Evolutionary conservation across 2,113 vertebrate species (phyloP), one percentile per base, ranked within the genome.

Genomic region (Xiphophorus maculatus): DNA sequence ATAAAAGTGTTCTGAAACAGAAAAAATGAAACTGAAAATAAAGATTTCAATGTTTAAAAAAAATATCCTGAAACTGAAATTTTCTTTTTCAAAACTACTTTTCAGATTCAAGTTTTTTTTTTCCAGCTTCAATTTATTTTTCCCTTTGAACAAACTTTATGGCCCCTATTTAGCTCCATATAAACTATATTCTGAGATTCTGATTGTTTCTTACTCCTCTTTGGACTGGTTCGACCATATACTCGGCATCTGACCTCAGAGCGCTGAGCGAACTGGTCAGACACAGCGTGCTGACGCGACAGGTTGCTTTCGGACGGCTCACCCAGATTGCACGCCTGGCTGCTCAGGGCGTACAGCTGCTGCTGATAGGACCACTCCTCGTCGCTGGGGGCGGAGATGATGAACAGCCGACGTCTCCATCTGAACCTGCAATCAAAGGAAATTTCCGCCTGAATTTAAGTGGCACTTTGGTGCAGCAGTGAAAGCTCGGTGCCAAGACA

Each of bases 281-380:
- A 10, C 28, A n/a, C 40, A 58, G 44, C 12, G 6, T 8, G 29
- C 27, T 28, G 29, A 29, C 58, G 27, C 33, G 29, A 63, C 11
- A 11, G 48, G 35, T 32, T 33, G n/a, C 29, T 42, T 72, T 32
- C 1, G 22, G 17, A 51, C 60, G 63, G 93, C 96, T 96, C 90
- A 99, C 98, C 98, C 85, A 99, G 96, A 95, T 99, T 99, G 90
- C 98, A 99, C 65, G 97, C 98, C 94, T 99, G 98, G 88, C 97
- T 97, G 82, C 75, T 95, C 69, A 99, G 94, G 80, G 95, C 95
- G 71, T 97, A 96, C 66, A 97, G 96, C 94, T 99, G 98, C 91
- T 99, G 97, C 87, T 98, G 98, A 90, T 98, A 99, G 82, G 96
- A 96, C 98, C 98, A 99, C 73, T 99, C 98, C 92, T 99, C 98